Evolutionary conservation across 2,113 vertebrate genomes (phyloP), one percentile per base, ranked within the genome.

Genomic region (Bubalus kerabau): DNA sequence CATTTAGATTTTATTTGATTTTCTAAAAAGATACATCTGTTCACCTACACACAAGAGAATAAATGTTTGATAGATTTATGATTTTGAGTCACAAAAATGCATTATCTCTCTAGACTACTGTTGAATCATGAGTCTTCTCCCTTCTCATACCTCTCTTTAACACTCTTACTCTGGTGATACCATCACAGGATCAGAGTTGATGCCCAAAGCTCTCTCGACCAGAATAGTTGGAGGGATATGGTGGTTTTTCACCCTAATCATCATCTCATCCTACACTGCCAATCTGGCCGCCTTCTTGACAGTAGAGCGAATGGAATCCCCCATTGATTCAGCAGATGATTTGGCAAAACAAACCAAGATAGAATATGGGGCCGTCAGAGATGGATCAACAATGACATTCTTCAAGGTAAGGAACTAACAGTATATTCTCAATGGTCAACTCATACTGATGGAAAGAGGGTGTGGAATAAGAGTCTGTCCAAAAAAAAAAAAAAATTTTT

Each of bases 161-260:
- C 64, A 23, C 94, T 81, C 84, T 98, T 98, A 88, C 97, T 97
- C 98, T 98, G 97, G 96, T 99, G 97, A 96, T 98, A 52, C 98
- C 96, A 71, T 99, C 97, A 98, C 99, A 99, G 99, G 99, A 97
- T 99, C 99, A 84, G 99, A 99, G 98, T 98, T 99, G 98, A 99
- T 99, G 99, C 99, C 99, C 89, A 99, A 99, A 99, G 99, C 99
- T 97, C 99, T 99, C 95, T 99, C 99, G 23, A 99, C 99, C 78
- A 99, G 99, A 99, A 99, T 99, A 98, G 99, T 99, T 83, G 99
- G 99, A 98, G 99, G 99, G 94, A 99, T 99, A 98, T 99, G 99
- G 99, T 99, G 99, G 99, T 99, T 99, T 99, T 99, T 99, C 98
- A 99, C 99, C 48, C 97, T 99, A 98, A 99, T 99, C 98, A 99